phyloP scores from a whole-genome alignment of 2,113 vertebrate genomes.

The Butastur rufipennis region DNA sequence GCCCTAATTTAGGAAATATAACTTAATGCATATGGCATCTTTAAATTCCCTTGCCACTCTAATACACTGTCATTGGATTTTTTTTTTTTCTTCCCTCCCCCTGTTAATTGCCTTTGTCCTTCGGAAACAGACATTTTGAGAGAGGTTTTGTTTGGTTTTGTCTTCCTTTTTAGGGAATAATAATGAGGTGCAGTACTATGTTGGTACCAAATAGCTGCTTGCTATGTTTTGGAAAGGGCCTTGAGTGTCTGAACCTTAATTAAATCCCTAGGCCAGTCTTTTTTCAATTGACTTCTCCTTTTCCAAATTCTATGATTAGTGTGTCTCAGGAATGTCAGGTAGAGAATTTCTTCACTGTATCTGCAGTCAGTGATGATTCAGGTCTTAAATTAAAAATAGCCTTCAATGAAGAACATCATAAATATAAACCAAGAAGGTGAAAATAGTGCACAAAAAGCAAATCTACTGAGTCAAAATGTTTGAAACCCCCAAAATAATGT shows the following conservation, averaged over 20 bases:
- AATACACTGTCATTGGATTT: neutral
- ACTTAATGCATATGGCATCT: neutral
- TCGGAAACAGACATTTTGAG: neutral
- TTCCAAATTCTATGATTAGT: neutral
- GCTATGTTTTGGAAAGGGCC: neutral
- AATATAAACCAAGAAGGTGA: neutral
- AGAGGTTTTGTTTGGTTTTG: neutral
- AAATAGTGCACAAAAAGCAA: neutral
- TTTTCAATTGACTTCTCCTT: neutral
- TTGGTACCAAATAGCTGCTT: neutral
- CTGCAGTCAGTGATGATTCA: neutral
- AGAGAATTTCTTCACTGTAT: neutral
- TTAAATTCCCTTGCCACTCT: neutral
- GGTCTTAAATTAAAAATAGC: neutral
- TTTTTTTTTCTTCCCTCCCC: neutral
- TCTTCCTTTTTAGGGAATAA: neutral
- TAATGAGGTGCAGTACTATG: neutral
- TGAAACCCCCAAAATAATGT: neutral
- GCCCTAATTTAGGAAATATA: neutral
- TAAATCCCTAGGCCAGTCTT: neutral
- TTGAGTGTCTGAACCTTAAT: neutral
- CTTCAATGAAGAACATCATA: neutral
- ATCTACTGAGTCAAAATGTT: neutral
- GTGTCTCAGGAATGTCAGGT: neutral
- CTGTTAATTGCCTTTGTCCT: constrained; percentile 53